Conservation (phyloP, 2,888 invertebrate species). For the Cheilosia urbana region DNA sequence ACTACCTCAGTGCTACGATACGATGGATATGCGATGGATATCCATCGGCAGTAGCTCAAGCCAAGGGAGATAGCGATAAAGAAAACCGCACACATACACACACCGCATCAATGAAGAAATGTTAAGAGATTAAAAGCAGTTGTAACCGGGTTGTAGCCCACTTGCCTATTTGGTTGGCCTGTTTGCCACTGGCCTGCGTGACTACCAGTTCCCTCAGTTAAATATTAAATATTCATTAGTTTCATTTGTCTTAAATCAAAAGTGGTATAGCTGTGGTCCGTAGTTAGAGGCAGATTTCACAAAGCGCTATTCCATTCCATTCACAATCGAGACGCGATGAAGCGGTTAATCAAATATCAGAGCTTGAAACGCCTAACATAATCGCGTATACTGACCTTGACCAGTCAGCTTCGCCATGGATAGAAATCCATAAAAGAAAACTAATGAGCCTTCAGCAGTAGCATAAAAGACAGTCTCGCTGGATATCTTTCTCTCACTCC, state of each 20-base stretch:
- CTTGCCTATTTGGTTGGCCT: constrained; percentile 35
- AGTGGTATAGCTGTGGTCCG: constrained; percentile 7
- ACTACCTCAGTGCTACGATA: not conserved
- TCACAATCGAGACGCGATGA: constrained; percentile 36
- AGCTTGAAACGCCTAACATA: constrained; percentile 67
- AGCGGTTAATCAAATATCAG: constrained; percentile 65
- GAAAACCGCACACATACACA: not conserved
- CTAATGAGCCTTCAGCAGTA: constrained; percentile 31
- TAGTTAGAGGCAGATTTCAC: constrained; percentile 35
- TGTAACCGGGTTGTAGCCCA: constrained; percentile 44
- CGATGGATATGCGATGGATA: not conserved
- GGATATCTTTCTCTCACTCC: constrained; percentile 13
- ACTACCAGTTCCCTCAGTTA: constrained; percentile 51
- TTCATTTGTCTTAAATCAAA: constrained; percentile 56
- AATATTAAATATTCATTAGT: constrained; percentile 70
- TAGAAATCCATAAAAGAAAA: constrained; percentile 43
- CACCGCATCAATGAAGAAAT: constrained; percentile 14
- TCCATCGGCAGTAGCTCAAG: constrained; percentile 15
- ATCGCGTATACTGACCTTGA: constrained; percentile 73
- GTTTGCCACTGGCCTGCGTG: constrained; percentile 37
- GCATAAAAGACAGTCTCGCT: constrained; percentile 16
- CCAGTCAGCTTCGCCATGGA: constrained; percentile 62
- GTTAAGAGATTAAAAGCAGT: constrained; percentile 3
- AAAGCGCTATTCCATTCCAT: constrained; percentile 34
- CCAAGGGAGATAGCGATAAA: not conserved